Percentiles rank a stretch among this genome's conserved stretches.
These are phyloP conservation scores for Crotalus tigris DNA, from an alignment of 2,113 vertebrate genomes.

Conservation along the genomic window DNA sequence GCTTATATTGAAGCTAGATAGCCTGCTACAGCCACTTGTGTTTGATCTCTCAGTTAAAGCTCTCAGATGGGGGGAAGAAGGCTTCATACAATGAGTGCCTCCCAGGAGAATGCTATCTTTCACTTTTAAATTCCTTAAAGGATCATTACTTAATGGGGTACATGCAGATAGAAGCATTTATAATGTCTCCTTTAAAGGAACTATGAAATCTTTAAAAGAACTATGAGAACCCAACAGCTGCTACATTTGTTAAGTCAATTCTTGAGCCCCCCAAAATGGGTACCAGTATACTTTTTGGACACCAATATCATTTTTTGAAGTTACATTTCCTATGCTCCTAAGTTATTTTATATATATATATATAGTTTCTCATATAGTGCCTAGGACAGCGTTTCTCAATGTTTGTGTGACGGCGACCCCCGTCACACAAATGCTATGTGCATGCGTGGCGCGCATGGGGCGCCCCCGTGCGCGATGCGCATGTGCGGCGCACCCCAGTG, in stretches of 20 bases:
- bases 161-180: neutral
- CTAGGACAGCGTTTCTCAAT: too few relatives aligned
- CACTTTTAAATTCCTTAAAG: neutral
- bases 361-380: too few relatives aligned
- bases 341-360: too few relatives aligned
- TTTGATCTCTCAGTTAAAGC: neutral
- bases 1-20: neutral
- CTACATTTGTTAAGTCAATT: neutral
- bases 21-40: neutral
- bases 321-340: neutral
- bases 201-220: neutral
- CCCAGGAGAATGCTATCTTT: neutral
- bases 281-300: neutral
- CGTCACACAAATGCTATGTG: too few relatives aligned
- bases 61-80: neutral
- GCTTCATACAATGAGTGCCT: neutral
- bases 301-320: neutral
- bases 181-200: neutral
- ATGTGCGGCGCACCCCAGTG: too few relatives aligned
- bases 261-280: neutral
- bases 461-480: too few relatives aligned
- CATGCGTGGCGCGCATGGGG: too few relatives aligned
- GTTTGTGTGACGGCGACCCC: too few relatives aligned
- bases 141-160: conserved; percentile 10
- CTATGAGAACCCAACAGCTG: neutral